These are phyloP conservation scores for Excalfactoria chinensis DNA, from an alignment of 2,113 vertebrate species.

Conservation along the genomic window DNA sequence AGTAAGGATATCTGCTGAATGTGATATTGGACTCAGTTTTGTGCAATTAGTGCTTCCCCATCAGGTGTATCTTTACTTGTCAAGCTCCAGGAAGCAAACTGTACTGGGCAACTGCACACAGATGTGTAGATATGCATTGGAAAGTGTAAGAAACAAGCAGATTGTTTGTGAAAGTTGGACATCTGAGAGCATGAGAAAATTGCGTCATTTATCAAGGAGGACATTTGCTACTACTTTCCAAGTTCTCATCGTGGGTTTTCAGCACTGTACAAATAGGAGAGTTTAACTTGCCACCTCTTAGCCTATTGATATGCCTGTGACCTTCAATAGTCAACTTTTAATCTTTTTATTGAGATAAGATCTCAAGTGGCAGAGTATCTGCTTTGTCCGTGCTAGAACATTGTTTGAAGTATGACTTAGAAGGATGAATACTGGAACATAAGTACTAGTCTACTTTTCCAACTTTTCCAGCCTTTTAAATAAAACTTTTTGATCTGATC, in stretches of 20 bases:
- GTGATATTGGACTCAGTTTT: not conserved
- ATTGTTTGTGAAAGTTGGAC: not conserved
- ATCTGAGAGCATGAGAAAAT: not conserved
- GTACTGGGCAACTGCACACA: not conserved
- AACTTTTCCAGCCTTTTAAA: accelerated
- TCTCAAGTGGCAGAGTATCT: not conserved
- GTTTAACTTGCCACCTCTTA: not conserved
- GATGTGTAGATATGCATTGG: not conserved
- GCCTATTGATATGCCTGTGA: not conserved
- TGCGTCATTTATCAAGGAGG: not conserved
- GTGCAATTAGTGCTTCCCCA: not conserved
- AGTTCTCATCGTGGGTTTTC: not conserved
- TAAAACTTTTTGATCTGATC: not conserved
- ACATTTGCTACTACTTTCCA: not conserved
- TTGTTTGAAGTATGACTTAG: not conserved
- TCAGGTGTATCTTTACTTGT: not conserved
- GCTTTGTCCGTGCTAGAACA: not conserved
- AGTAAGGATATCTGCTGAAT: not conserved
- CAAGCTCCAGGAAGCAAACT: not conserved
- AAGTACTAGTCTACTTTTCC: not conserved
- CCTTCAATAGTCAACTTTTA: not conserved
- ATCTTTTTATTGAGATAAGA: not conserved
- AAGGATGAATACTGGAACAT: not conserved
- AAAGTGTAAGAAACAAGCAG: not conserved
- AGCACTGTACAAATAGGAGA: not conserved